Evolutionary conservation across 2,888 invertebrate genomes (phyloP), one percentile per base, ranked within the genome.

Genomic region (Ophion slaviceki): DNA sequence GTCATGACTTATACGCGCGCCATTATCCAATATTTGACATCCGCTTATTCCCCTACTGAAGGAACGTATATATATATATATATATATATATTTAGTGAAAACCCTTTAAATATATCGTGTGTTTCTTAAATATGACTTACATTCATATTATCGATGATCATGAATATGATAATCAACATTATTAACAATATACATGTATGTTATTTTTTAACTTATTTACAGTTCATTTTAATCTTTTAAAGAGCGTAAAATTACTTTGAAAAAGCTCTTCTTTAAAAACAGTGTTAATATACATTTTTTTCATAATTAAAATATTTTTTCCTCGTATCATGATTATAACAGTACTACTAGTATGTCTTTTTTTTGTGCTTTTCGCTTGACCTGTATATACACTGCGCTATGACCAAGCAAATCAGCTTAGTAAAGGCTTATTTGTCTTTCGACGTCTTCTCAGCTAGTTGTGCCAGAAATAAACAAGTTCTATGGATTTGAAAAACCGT

Each of bases 1-100:
- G 64, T 68, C 67, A 68, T 40, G 20, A 40, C 36, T 68, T 68
- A 20, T n/a, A 36, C 40, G 14, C 67, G 40, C 36, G n/a, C 67
- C 36, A 40, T 40, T 20, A 53, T 53, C 53, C 53, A 53, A 53
- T 53, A 53, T 53, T 53, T 53, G 53, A 53, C 53, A 53, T 53
- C 53, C 53, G 53, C 53, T 53, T 53, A 5, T 53, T 53, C 53
- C 53, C 17, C 53, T 53, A 17, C 53, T 17, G 17, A 14, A 53
- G 14, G 1, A 40, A 6, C 40, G 40, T 24, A 24, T 24, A 24
- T 24, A 24, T 24, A 24, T 24, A 24, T 24, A 53, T 17, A 53
- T 17, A 17, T 17, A 53, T 17, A 53, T 53, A 53, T 53, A 53
- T 14, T 5, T 47, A 47, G 17, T 53, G 14, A 14, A 17, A 53